Percentiles rank a stretch among this genome's conserved stretches.
Evolutionary conservation across 2,797 vertebrate genomes (phyloP).

Genomic region (Martes flavigula): DNA sequence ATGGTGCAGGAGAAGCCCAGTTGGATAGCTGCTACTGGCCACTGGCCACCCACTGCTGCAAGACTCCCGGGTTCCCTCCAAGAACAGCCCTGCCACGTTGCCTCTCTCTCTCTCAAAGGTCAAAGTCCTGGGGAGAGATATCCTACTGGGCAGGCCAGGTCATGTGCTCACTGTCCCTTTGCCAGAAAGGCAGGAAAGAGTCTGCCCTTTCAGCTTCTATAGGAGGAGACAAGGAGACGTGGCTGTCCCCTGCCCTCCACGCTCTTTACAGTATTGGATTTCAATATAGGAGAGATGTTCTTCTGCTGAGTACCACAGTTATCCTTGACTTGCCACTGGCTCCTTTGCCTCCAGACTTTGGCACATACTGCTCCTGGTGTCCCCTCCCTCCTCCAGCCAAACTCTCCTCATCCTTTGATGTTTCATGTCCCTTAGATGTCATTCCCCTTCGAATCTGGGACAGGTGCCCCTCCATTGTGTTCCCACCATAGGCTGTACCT

Average conservation of each 20-base stretch:
- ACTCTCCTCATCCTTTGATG: not conserved
- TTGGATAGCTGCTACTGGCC: not conserved
- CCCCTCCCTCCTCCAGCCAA: not conserved
- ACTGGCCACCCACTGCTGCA: not conserved
- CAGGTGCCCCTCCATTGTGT: not conserved
- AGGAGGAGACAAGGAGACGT: not conserved
- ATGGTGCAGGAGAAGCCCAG: not conserved
- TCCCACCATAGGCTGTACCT: not conserved
- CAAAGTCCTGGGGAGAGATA: slow-evolving; percentile 29
- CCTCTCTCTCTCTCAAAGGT: not conserved
- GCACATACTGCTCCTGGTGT: not conserved
- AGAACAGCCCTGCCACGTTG: not conserved
- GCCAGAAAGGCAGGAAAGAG: not conserved
- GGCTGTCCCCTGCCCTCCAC: not conserved
- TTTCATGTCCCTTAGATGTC: not conserved
- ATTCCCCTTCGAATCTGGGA: not conserved
- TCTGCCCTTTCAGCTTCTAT: not conserved
- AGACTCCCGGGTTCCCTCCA: not conserved
- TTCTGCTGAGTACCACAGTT: not conserved
- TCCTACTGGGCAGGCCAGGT: not conserved
- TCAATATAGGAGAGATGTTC: not conserved
- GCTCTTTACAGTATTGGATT: not conserved
- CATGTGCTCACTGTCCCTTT: not conserved
- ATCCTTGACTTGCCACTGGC: not conserved
- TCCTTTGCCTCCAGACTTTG: not conserved